phyloP scores from a whole-genome alignment of 2,888 invertebrate species.

The Spodoptera picta region DNA sequence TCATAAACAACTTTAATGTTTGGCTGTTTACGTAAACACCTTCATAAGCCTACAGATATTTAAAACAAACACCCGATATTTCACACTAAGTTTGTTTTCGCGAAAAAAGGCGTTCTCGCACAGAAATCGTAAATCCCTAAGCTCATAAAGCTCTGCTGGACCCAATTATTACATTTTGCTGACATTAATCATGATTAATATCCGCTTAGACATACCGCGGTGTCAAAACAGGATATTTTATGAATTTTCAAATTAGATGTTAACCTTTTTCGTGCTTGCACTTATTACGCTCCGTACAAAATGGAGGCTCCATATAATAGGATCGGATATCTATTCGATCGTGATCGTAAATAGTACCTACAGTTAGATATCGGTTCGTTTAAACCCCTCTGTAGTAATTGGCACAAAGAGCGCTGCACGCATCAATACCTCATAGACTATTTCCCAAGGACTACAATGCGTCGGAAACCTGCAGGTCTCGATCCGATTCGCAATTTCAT shows the following conservation, averaged over 20 bases:
- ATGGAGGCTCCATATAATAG: background rate
- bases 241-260: slow-evolving; percentile 50
- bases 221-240: slow-evolving; percentile 62
- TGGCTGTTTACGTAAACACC: slow-evolving; percentile 68
- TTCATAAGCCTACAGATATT: slow-evolving; percentile 73
- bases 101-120: slow-evolving; percentile 69
- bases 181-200: slow-evolving; percentile 81
- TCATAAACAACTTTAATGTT: slow-evolving; percentile 36
- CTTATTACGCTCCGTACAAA: slow-evolving; percentile 27
- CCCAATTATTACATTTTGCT: slow-evolving; percentile 80
- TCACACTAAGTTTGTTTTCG: slow-evolving; percentile 72
- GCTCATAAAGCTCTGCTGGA: slow-evolving; percentile 75
- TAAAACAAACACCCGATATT: slow-evolving; percentile 76
- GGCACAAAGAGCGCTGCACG: slow-evolving; percentile 55
- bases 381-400: slow-evolving; percentile 63
- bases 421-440: slow-evolving; percentile 56
- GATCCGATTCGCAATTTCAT: slow-evolving; percentile 71
- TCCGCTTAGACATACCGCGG: slow-evolving; percentile 60
- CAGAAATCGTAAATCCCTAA: slow-evolving; percentile 80
- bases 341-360: slow-evolving; percentile 49
- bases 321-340: slow-evolving; percentile 34
- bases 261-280: slow-evolving; percentile 40
- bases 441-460: slow-evolving; percentile 73
- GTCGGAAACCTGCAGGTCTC: slow-evolving; percentile 65
- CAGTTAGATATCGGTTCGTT: slow-evolving; percentile 63